These are phyloP conservation scores for Protonibea diacanthus DNA, from an alignment of 2,797 vertebrate species.

Conservation along the genomic window DNA sequence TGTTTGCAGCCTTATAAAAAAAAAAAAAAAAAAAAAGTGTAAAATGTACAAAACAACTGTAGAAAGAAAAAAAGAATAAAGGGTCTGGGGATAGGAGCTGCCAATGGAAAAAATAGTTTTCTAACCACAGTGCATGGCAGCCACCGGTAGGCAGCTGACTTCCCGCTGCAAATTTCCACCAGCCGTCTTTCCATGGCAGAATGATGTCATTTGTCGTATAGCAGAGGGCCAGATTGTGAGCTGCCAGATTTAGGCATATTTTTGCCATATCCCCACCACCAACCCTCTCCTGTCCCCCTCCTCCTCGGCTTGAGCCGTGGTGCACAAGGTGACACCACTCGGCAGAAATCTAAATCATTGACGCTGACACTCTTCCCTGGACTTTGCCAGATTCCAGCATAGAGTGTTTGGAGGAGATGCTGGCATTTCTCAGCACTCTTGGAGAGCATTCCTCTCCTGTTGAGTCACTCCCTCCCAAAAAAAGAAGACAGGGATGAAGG, in stretches of 20 bases:
- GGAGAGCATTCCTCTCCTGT: conserved; percentile 68
- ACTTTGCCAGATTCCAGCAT: conserved; percentile 62
- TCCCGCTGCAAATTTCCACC: conserved; percentile 78
- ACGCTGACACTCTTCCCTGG: conserved; percentile 56
- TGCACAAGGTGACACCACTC: conserved; percentile 43
- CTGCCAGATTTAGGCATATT: conserved; percentile 60
- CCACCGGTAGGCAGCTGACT: conserved; percentile 76
- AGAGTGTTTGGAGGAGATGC: conserved; percentile 64
- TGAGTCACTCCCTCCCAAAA: conserved; percentile 63
- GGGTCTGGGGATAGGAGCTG: conserved; percentile 78
- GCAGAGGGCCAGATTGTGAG: conserved; percentile 49
- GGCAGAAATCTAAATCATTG: conserved; percentile 58
- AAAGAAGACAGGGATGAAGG: conserved; percentile 23
- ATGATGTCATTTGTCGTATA: conserved; percentile 86
- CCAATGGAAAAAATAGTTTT: conserved; percentile 84
- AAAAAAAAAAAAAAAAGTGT: conserved; percentile 70
- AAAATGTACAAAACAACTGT: conserved; percentile 72
- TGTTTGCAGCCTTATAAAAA: conserved; percentile 59
- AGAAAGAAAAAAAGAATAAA: conserved; percentile 67
- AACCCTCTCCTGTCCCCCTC: too few relatives aligned
- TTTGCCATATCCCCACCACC: conserved; percentile 12
- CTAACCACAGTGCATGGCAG: conserved; percentile 83
- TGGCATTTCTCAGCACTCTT: conserved; percentile 62
- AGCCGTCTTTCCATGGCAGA: conserved; percentile 81
- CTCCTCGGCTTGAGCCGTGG: background rate